Evolutionary conservation across 2,797 vertebrate species (phyloP).

Genomic region (Xenops minutus): DNA sequence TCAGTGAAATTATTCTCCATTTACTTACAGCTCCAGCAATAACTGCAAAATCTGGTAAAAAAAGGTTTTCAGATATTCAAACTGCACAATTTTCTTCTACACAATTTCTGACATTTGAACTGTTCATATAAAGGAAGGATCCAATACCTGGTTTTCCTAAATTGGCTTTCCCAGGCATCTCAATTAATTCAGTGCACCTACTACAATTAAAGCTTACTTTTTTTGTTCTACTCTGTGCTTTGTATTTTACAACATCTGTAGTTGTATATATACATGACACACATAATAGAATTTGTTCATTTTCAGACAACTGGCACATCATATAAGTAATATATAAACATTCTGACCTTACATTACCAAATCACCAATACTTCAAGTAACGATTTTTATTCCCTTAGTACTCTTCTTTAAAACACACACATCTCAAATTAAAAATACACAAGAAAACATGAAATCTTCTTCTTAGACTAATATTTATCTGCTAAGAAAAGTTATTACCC

Average conservation of each 20-base stretch:
- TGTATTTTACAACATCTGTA: neutral
- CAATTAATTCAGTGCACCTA: neutral
- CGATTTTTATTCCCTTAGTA: constrained; percentile 30
- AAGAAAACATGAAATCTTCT: constrained; percentile 20
- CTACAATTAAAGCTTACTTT: neutral
- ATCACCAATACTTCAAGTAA: neutral
- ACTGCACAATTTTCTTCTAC: neutral
- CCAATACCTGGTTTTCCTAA: neutral
- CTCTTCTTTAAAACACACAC: constrained; percentile 22
- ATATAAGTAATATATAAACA: neutral
- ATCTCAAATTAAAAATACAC: neutral
- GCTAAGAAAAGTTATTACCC: constrained; percentile 40
- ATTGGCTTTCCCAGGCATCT: neutral
- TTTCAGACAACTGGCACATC: neutral
- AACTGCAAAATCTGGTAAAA: neutral
- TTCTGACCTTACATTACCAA: neutral
- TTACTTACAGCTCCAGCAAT: neutral
- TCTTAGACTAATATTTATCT: constrained; percentile 8
- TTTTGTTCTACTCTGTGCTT: neutral
- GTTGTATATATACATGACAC: neutral
- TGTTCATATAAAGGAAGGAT: neutral
- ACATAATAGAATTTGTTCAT: neutral
- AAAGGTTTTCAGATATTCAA: neutral
- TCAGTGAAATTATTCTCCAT: neutral
- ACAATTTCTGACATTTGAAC: neutral